These are phyloP conservation scores for Acanthochromis polyacanthus DNA, from an alignment of 2,113 vertebrate genomes.

Conservation along the genomic window DNA sequence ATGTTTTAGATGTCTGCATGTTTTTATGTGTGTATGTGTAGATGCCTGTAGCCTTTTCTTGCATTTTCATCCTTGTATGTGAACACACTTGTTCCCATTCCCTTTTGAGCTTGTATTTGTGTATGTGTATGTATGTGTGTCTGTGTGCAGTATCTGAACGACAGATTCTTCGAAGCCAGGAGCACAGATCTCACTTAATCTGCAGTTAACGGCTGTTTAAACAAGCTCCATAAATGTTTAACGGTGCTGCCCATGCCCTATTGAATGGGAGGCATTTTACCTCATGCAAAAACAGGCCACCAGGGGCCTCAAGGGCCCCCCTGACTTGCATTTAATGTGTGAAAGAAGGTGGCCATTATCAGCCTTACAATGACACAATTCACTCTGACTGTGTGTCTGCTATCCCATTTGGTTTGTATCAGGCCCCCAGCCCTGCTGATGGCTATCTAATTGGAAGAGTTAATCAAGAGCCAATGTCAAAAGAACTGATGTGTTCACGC, in stretches of 20 bases:
- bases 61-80: not conserved
- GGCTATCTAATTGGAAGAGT: slow-evolving; percentile 67
- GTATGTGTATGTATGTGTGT: slow-evolving; percentile 36
- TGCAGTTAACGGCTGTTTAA: slow-evolving; percentile 84
- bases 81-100: not conserved
- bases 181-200: slow-evolving; percentile 79
- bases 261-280: slow-evolving; percentile 83
- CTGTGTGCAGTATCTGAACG: slow-evolving; percentile 38
- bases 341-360: slow-evolving; percentile 79
- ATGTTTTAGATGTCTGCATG: not conserved
- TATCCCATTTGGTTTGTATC: slow-evolving; percentile 69
- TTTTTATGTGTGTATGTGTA: not conserved
- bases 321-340: slow-evolving; percentile 69
- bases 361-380: slow-evolving; percentile 79
- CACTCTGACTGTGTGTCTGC: slow-evolving; percentile 64
- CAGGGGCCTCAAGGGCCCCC: slow-evolving; percentile 68
- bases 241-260: slow-evolving; percentile 56
- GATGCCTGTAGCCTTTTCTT: not conserved
- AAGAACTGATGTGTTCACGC: slow-evolving; percentile 39
- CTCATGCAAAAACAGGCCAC: slow-evolving; percentile 74
- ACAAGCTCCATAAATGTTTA: slow-evolving; percentile 80
- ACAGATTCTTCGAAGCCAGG: slow-evolving; percentile 60
- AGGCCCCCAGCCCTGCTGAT: slow-evolving; percentile 50
- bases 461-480: slow-evolving; percentile 62
- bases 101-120: not conserved